A percentile compares a stretch with the other conserved stretches of the same genome.
phyloP scores from a whole-genome alignment of 2,797 vertebrate species.

The Darevskia nairensis region DNA sequence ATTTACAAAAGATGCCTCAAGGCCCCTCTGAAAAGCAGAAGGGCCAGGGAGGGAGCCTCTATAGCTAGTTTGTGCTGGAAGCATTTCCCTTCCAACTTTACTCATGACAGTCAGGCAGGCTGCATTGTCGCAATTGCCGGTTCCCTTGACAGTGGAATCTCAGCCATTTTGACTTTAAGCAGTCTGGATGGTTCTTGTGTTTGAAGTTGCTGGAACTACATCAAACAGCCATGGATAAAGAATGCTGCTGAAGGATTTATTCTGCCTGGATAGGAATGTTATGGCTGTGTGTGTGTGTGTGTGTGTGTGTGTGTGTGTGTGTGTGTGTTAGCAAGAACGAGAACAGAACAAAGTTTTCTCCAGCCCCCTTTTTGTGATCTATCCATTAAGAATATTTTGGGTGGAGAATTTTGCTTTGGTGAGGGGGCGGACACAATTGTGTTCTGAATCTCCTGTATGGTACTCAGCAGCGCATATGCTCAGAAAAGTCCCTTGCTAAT shows the following conservation, averaged over 20 bases:
- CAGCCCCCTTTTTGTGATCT: slow-evolving; percentile 54
- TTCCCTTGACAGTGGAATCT: slow-evolving; percentile 44
- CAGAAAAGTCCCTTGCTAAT: neutral
- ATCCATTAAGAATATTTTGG: slow-evolving; percentile 53
- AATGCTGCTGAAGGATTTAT: slow-evolving; percentile 70
- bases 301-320: neutral
- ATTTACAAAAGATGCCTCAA: slow-evolving; percentile 3
- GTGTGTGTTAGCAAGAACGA: slow-evolving; percentile 7
- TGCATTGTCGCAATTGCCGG: neutral
- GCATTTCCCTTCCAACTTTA: slow-evolving; percentile 2
- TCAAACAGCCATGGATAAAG: slow-evolving; percentile 71
- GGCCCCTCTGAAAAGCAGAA: neutral
- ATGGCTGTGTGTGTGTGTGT: slow-evolving; percentile 48
- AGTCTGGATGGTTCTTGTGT: slow-evolving; percentile 66
- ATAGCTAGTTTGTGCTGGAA: neutral
- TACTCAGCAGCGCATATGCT: neutral
- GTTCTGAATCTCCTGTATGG: slow-evolving; percentile 48
- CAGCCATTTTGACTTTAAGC: slow-evolving; percentile 62
- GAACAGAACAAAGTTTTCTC: slow-evolving; percentile 59
- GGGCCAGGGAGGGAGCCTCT: accelerated
- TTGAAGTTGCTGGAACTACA: slow-evolving; percentile 76
- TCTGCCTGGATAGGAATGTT: slow-evolving; percentile 71
- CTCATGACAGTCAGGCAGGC: neutral
- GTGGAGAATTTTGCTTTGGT: slow-evolving; percentile 47
- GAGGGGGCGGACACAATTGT: slow-evolving; percentile 32